Evolutionary conservation across 1,140 invertebrate genomes (phyloP).

Genomic region (Capitella teleta): DNA sequence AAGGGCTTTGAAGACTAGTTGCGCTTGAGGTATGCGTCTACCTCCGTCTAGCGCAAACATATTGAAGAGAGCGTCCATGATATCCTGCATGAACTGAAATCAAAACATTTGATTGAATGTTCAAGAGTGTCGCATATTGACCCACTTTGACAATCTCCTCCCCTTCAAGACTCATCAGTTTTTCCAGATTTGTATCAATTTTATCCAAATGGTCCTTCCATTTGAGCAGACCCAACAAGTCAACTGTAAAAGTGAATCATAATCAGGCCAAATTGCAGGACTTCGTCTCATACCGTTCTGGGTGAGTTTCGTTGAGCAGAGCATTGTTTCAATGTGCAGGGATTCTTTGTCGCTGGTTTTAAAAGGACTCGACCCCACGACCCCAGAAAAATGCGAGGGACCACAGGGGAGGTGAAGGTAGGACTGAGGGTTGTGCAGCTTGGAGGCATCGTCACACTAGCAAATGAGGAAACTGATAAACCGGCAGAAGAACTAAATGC

Average conservation of each 20-base stretch:
- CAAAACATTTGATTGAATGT: background rate
- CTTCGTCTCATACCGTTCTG: constrained; percentile 63
- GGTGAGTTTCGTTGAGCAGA: constrained; percentile 89
- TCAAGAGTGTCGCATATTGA: background rate
- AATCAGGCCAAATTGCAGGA: no score
- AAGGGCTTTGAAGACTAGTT: constrained; percentile 79
- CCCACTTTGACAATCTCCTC: constrained; percentile 77
- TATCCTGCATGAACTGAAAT: constrained; percentile 66
- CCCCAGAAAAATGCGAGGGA: no score
- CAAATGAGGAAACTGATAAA: no score
- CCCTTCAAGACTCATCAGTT: constrained; percentile 65
- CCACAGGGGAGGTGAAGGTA: constrained; percentile 19
- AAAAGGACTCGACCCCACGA: no score
- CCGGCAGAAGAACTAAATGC: no score
- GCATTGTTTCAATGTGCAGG: constrained; percentile 65
- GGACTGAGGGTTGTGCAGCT: constrained; percentile 43
- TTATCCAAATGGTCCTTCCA: constrained; percentile 71
- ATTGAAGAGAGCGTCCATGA: constrained; percentile 77
- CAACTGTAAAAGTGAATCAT: constrained; percentile 60
- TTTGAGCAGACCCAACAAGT: constrained; percentile 74
- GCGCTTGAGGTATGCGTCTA: constrained; percentile 51
- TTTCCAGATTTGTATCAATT: constrained; percentile 70
- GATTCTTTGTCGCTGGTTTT: constrained; percentile 77
- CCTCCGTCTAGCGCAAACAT: constrained; percentile 50
- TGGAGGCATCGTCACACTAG: constrained; percentile 68